Base-by-base conservation (phyloP, 2,888 invertebrate genomes). In the Allygus modestus region DNA sequence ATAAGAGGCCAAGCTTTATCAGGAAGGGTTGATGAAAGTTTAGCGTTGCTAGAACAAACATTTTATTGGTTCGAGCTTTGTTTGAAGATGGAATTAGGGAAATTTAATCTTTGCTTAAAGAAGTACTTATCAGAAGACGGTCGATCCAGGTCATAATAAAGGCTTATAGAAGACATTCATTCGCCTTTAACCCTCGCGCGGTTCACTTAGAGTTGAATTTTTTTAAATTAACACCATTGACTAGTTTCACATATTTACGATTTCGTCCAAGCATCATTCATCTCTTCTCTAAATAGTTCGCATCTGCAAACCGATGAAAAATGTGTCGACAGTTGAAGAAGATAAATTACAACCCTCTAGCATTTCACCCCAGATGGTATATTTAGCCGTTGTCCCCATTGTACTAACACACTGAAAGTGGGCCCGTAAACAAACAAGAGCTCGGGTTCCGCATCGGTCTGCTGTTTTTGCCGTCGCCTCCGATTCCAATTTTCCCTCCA, bases 361-460 rank as follows among this genome's bases (percentile, higher is more conserved):
- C 12, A 31, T 65, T 31, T 65, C 58, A 65, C 65, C 65, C 65
- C 28, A 58, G 58, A 20, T 58, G 7, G 11, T 77, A 77, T 46
- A 77, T 77, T 77, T 77, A 77, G 77, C 77, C 51, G 58, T 54
- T 23, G 73, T 43, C 43, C 73, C 23, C 73, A 12, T 71, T 73
- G 71, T 4, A 73, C 77, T 26, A 77, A 77, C 43, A 43, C 43
- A 20, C 20, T 26, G 77, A 23, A 46, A 46, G 77, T 77, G 51
- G 26, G 73, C 4, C 20, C 37, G 51, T 77, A 77, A 73, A 73
- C 51, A 77, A 77, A 77, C 77, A 77, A 51, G 23, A 28, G 77
- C n/a, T 77, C 51, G 28, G 23, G 51, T 77, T 77, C 51, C 77
- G 51, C 15, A 37, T 15, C 23, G n/a, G 33, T 33, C 31, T 15